These are phyloP conservation scores for Hydropsyche tenuis DNA, from an alignment of 1,140 invertebrate species.

Conservation along the genomic window DNA sequence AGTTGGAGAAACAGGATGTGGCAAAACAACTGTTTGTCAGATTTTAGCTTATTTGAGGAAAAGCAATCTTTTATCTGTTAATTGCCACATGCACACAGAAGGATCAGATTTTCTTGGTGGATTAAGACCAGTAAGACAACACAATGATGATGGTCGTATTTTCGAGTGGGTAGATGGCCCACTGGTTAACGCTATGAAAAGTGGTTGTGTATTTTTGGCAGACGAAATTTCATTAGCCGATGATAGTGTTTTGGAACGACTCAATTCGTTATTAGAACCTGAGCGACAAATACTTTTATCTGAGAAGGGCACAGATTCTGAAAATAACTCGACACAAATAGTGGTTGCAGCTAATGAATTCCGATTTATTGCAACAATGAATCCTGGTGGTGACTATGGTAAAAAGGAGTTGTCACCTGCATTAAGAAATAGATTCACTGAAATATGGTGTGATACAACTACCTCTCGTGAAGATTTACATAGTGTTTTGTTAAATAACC, in stretches of 20 bases:
- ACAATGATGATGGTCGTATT: slow-evolving; percentile 66
- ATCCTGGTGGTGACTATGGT: slow-evolving; percentile 99
- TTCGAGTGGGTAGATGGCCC: slow-evolving; percentile 99
- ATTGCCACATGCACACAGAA: slow-evolving; percentile 99
- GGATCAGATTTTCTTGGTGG: slow-evolving; percentile 97
- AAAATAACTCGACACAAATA: slow-evolving; percentile 64
- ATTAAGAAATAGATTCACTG: slow-evolving; percentile 95
- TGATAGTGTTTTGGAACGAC: slow-evolving; percentile 95
- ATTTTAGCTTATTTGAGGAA: slow-evolving; percentile 74
- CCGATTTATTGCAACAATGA: slow-evolving; percentile 98
- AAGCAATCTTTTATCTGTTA: slow-evolving; percentile 79
- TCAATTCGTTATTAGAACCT: slow-evolving; percentile 96
- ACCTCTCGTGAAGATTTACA: slow-evolving; percentile 74
- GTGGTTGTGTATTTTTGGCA: slow-evolving; percentile 88
- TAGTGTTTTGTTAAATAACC: slow-evolving; percentile 82
- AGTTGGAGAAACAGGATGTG: slow-evolving; percentile 98
- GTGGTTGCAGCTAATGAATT: slow-evolving; percentile 80
- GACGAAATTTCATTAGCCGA: slow-evolving; percentile 99
- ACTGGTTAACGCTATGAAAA: slow-evolving; percentile 88
- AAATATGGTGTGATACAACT: slow-evolving; percentile 95
- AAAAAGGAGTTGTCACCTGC: slow-evolving; percentile 99
- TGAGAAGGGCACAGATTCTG: slow-evolving; percentile 76
- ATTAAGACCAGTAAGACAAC: slow-evolving; percentile 85
- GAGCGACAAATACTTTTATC: slow-evolving; percentile 89
- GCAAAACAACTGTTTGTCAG: slow-evolving; percentile 98